A percentile compares a stretch with the other conserved stretches of the same genome.
These are phyloP conservation scores for Isoperla grammatica DNA, from an alignment of 2,888 invertebrate genomes.

Conservation along the genomic window DNA sequence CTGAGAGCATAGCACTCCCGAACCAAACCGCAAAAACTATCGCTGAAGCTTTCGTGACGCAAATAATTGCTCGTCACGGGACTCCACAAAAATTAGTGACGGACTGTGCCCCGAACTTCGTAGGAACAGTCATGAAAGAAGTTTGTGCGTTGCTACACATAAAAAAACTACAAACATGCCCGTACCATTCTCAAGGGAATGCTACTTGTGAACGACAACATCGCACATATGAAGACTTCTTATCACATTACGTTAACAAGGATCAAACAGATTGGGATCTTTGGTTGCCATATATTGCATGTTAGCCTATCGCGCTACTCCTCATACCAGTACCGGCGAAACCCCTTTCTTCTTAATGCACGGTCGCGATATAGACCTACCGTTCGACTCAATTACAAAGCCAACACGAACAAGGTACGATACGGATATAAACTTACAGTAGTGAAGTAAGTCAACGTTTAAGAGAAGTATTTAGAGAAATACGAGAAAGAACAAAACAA, in stretches of 20 bases:
- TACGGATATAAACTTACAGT: no score
- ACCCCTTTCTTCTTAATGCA: conserved; percentile 4
- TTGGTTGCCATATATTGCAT: neutral
- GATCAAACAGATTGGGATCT: conserved; percentile 1
- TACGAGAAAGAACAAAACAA: neutral
- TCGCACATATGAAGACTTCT: neutral
- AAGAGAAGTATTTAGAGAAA: neutral
- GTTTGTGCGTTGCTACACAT: neutral
- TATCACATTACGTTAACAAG: conserved; percentile 5
- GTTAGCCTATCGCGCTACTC: conserved; percentile 9
- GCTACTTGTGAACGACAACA: neutral
- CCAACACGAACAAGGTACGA: no score
- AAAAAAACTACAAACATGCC: conserved; percentile 8
- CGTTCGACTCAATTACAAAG: neutral
- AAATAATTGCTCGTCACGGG: conserved; percentile 9
- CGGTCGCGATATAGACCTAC: conserved; percentile 5
- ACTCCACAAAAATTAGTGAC: conserved; percentile 7
- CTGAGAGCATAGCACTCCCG: no score
- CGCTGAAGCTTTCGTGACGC: conserved; percentile 5
- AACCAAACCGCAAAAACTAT: neutral
- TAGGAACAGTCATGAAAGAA: neutral
- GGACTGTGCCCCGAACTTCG: conserved; percentile 9
- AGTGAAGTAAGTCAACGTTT: no score
- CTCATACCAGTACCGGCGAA: neutral
- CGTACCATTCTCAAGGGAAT: conserved; percentile 4